A percentile compares a stretch with the other conserved stretches of the same genome.
Conservation (phyloP, 1,140 invertebrate species). For the Drosophila chauvacae region DNA sequence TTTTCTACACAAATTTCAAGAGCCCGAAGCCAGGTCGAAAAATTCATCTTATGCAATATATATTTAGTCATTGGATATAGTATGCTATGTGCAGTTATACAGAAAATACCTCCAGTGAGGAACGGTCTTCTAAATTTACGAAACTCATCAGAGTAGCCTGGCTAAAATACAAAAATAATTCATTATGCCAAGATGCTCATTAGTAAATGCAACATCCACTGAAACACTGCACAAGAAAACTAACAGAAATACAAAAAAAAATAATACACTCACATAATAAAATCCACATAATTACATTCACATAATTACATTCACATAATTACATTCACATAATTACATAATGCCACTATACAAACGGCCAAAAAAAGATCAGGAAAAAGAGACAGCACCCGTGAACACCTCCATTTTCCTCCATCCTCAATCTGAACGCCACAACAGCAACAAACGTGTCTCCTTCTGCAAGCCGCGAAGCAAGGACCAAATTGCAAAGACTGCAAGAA, state of each 20-base stretch:
- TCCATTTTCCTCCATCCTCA: background rate
- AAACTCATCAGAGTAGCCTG: conserved; percentile 40
- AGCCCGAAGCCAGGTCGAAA: too few relatives aligned
- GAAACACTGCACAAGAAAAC: conserved; percentile 14
- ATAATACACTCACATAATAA: too few relatives aligned
- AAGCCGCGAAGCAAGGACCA: conserved; percentile 12
- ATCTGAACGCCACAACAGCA: background rate
- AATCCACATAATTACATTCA: too few relatives aligned
- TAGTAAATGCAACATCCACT: conserved; percentile 1
- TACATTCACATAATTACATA: background rate
- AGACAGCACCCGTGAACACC: background rate
- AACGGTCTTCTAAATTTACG: background rate
- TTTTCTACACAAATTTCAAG: too few relatives aligned
- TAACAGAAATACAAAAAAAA: conserved; percentile 9
- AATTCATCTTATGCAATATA: background rate
- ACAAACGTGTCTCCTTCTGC: conserved; percentile 47
- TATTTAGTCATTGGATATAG: background rate
- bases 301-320: background rate
- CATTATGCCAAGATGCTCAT: conserved; percentile 24
- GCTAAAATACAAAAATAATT: background rate
- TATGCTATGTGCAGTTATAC: too few relatives aligned
- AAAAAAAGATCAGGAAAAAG: background rate
- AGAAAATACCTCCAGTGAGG: background rate
- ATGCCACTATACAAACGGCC: conserved; percentile 5
- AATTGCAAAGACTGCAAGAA: conserved; percentile 6